Evolutionary conservation across 2,113 vertebrate species (phyloP).

Genomic region (Aplodontia rufa): DNA sequence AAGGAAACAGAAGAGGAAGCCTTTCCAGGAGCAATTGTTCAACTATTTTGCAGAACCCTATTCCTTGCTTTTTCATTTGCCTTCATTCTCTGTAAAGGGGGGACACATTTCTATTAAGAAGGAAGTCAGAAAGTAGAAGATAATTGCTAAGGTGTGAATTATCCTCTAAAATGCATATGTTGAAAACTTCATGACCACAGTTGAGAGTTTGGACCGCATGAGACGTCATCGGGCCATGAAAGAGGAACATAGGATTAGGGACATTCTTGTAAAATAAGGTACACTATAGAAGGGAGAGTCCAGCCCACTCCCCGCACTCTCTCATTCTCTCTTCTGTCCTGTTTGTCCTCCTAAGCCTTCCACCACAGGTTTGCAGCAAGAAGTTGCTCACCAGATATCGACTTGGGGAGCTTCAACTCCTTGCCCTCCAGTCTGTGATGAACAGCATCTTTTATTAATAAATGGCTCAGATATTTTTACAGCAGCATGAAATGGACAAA

Average conservation of each 20-base stretch:
- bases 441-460: no score
- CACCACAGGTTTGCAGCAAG: not conserved
- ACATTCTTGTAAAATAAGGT: rapidly evolving
- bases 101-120: not conserved
- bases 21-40: not conserved
- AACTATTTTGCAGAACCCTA: not conserved
- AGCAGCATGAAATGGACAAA: not conserved
- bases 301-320: rapidly evolving
- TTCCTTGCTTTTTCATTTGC: not conserved
- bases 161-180: no score
- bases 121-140: not conserved
- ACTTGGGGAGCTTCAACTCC: not conserved
- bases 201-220: not conserved
- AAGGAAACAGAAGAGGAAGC: not conserved
- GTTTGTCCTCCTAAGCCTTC: no score
- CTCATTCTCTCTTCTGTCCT: no score
- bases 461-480: not conserved
- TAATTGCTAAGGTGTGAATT: not conserved
- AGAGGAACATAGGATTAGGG: no score
- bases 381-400: not conserved
- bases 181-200: not conserved
- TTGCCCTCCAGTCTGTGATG: not conserved
- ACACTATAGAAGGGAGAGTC: not conserved
- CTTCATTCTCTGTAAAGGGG: not conserved
- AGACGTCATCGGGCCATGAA: not conserved